Evolutionary conservation across 2,888 invertebrate genomes (phyloP).

Genomic region (Operophtera brumata): DNA sequence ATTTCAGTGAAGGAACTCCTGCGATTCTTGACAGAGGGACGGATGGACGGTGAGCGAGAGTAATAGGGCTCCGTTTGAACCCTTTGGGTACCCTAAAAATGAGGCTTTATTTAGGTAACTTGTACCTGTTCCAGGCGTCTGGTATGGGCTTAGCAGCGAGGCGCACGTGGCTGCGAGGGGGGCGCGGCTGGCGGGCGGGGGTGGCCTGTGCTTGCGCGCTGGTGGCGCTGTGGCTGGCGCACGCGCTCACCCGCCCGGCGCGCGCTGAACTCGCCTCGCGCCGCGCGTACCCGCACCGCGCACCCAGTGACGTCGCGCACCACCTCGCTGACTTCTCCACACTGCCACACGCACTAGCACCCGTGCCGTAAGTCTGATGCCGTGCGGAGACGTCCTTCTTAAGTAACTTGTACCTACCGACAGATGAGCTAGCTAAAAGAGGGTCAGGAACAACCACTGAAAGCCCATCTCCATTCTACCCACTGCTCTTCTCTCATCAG

Average conservation of each 20-base stretch:
- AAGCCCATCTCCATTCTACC: too few species aligned
- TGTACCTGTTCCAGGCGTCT: too few species aligned
- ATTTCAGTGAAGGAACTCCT: too few species aligned
- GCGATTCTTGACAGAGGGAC: too few species aligned
- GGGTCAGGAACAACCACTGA: too few species aligned
- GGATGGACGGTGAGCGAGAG: too few species aligned
- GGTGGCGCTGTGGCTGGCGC: conserved; percentile 6
- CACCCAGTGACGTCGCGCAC: conserved; percentile 42
- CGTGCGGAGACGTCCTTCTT: background rate
- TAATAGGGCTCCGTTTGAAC: too few species aligned
- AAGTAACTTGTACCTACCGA: background rate
- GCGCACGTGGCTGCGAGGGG: background rate
- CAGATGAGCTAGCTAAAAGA: too few species aligned
- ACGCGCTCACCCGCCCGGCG: conserved; percentile 20
- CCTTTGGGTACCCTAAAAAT: too few species aligned
- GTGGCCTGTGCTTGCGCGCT: background rate
- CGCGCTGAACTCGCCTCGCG: conserved; percentile 24
- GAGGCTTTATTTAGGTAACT: too few species aligned
- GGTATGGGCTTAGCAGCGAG: too few species aligned
- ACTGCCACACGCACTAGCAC: conserved; percentile 38
- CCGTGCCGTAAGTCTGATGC: conserved; percentile 7
- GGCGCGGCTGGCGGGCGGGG: background rate
- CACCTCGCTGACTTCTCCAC: conserved; percentile 57
- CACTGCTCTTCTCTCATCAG: too few species aligned
- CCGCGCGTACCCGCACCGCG: conserved; percentile 29